Evolutionary conservation across 1,140 invertebrate species (phyloP).

Genomic region (Latrodectus geometricus): DNA sequence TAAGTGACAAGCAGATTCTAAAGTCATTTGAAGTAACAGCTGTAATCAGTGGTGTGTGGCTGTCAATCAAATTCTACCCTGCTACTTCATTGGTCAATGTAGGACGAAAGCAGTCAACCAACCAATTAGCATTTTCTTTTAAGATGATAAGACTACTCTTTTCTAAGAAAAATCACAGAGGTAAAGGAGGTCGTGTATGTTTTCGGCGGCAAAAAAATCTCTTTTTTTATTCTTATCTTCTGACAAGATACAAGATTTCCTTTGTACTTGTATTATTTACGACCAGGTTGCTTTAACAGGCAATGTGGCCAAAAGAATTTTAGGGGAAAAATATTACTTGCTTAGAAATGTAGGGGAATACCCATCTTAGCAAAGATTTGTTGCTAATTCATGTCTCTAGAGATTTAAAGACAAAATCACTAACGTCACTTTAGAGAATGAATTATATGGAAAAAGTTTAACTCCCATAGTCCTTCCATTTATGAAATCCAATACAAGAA

Average conservation of each 20-base stretch:
- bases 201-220: neutral
- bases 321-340: neutral
- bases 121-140: conserved; percentile 45
- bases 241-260: conserved; percentile 50
- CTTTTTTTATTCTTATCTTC: conserved; percentile 17
- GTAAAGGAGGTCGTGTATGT: conserved; percentile 17
- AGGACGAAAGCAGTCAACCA: neutral
- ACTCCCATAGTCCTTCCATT: neutral
- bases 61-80: conserved; percentile 27
- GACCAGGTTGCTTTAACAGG: conserved; percentile 5
- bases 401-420: neutral
- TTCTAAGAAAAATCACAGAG: conserved; percentile 3
- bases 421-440: neutral
- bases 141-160: conserved; percentile 1
- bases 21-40: conserved; percentile 51
- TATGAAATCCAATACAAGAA: too few relatives aligned
- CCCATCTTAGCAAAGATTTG: neutral
- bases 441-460: neutral
- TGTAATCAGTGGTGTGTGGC: conserved; percentile 34
- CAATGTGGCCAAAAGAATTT: conserved; percentile 23
- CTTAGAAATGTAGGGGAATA: neutral
- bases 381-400: neutral
- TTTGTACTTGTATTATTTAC: conserved; percentile 46
- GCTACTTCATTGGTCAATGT: conserved; percentile 33
- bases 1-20: conserved; percentile 28